These are phyloP conservation scores for Alligator mississippiensis DNA, from an alignment of 2,113 vertebrate genomes.

Conservation along the genomic window DNA sequence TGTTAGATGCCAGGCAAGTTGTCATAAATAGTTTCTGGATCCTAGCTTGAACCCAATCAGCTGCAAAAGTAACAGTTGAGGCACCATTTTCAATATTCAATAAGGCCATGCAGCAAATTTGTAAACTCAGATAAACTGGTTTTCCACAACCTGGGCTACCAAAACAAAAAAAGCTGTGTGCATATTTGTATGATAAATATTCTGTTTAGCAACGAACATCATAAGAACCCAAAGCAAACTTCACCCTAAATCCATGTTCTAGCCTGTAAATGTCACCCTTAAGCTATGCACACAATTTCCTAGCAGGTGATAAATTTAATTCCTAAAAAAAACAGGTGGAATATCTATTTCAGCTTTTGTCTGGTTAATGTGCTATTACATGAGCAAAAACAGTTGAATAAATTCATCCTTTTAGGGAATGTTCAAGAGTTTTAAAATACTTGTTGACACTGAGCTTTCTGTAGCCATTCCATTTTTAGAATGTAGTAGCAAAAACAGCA, in stretches of 20 bases:
- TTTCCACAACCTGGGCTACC: not conserved
- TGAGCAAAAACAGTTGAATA: not conserved
- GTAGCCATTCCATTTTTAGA: not conserved
- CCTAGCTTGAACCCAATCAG: not conserved
- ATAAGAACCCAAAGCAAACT: not conserved
- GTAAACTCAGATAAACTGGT: not conserved
- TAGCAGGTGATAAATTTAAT: not conserved
- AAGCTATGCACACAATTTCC: not conserved
- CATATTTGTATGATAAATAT: not conserved
- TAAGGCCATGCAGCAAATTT: not conserved
- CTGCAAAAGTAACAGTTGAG: not conserved
- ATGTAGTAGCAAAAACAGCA: not conserved
- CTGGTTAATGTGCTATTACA: not conserved
- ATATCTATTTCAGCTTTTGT: not conserved
- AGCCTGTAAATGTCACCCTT: not conserved
- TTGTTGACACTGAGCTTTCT: not conserved
- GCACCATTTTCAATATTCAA: not conserved
- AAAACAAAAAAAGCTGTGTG: not conserved
- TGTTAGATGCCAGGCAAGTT: too few species aligned
- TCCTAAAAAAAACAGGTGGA: not conserved
- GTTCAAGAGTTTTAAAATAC: not conserved
- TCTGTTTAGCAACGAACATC: not conserved
- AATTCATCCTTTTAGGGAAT: not conserved
- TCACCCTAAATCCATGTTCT: not conserved
- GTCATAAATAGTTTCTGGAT: too few species aligned